Base-by-base conservation (phyloP, 2,797 vertebrate species). In the Sebastes jordani region DNA sequence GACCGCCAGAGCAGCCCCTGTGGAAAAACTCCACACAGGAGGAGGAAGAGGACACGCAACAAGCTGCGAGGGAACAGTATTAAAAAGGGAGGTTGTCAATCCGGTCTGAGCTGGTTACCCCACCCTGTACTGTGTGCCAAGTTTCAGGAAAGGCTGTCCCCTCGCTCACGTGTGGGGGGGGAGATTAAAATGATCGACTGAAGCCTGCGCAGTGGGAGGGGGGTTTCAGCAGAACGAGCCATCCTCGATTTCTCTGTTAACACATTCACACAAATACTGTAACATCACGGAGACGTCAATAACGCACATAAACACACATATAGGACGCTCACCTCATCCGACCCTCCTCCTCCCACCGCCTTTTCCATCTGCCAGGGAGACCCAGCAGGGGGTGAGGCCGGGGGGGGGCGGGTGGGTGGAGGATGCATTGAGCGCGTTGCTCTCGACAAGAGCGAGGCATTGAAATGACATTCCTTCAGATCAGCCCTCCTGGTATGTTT, bases 21-120 rank as follows among this genome's bases (percentile, higher is more conserved):
- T 94, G 91, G 92, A 95, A 95, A 95, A 94, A 92, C 83, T 88
- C 83, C 78, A 93, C 78, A 93, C 85, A 89, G 89, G 89, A 95
- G 91, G 89, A 94, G 90, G 90, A 93, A 91, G 92, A 94, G 92
- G 92, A 94, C 92, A 94, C 76, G 88, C 90, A 92, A 91, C 94
- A 92, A 86, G 93, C 95, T 94, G 92, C 82, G 87, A 96, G 91
- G 88, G 94, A 96, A 93, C 89, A 81, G 93, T 92, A 96, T 95
- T 96, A 96, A 95, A 94, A 92, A 95, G 94, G 90, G 95, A 96
- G 95, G 96, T 95, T 95, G 97, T 97, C 96, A 97, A 97, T 97
- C 96, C 95, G 94, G 96, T 96, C 95, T 95, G 92, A 95, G 96
- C 94, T 95, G 95, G 96, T 97, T 97, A 94, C 97, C 96, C 97